Percentiles rank a stretch among this genome's conserved stretches.
Conservation (phyloP, 2,888 invertebrate genomes). For the Cybosia mesomella region DNA sequence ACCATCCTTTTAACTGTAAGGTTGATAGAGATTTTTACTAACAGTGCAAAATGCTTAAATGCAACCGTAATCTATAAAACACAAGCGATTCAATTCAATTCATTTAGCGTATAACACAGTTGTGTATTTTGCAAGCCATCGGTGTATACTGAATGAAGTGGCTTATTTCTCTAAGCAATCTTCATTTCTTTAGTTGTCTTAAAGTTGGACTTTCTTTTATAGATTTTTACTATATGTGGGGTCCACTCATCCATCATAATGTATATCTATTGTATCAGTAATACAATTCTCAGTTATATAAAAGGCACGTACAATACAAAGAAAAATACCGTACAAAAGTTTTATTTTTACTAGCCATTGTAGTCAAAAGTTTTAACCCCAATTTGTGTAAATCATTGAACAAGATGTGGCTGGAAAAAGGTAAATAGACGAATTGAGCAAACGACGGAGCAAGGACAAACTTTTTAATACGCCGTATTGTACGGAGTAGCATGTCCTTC, state of each 20-base stretch:
- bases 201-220: no score
- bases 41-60: no score
- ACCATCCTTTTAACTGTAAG: background rate
- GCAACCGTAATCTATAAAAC: no score
- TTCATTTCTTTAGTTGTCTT: no score
- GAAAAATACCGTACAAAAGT: slow-evolving; percentile 14
- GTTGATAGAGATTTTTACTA: no score
- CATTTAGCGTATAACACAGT: no score
- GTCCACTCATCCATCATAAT: no score
- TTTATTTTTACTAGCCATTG: slow-evolving; percentile 18
- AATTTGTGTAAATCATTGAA: slow-evolving; percentile 53
- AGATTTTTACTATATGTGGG: no score
- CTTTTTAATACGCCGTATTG: slow-evolving; percentile 46
- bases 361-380: slow-evolving; percentile 50
- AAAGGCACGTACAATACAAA: slow-evolving; percentile 5
- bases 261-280: background rate
- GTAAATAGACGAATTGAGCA: slow-evolving; percentile 48
- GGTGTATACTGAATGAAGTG: no score
- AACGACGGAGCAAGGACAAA: slow-evolving; percentile 35
- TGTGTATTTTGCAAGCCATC: no score
- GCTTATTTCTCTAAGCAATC: no score
- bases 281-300: background rate
- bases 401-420: slow-evolving; percentile 46
- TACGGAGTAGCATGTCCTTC: slow-evolving; percentile 29
- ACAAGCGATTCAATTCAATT: no score